Evolutionary conservation across 2,113 vertebrate species (phyloP).

Genomic region (Dissostichus mawsoni): DNA sequence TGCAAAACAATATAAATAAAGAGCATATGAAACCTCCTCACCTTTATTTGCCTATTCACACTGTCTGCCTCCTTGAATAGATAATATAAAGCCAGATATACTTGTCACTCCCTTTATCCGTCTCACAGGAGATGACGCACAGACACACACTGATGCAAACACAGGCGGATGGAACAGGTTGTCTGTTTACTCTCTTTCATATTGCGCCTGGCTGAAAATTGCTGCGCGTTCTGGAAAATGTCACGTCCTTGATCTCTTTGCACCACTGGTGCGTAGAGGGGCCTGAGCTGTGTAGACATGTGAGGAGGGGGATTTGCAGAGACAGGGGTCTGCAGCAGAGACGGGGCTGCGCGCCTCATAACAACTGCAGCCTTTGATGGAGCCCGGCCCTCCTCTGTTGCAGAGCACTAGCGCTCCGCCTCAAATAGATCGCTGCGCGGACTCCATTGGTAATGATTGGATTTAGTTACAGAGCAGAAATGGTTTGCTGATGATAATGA

Average conservation of each 20-base stretch:
- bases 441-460: constrained; percentile 76
- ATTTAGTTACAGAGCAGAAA: constrained; percentile 74
- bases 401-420: constrained; percentile 55
- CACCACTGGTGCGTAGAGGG: constrained; percentile 45
- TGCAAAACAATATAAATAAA: constrained; percentile 48
- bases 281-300: constrained; percentile 31
- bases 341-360: constrained; percentile 72
- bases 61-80: constrained; percentile 41
- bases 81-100: constrained; percentile 50
- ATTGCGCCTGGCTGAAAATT: constrained; percentile 60
- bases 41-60: constrained; percentile 53
- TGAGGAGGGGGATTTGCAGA: constrained; percentile 62
- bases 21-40: constrained; percentile 37
- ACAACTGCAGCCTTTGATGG: constrained; percentile 78
- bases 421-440: constrained; percentile 63
- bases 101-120: constrained; percentile 42
- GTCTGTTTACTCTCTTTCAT: constrained; percentile 67
- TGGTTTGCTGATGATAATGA: constrained; percentile 72
- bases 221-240: constrained; percentile 70
- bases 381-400: constrained; percentile 54
- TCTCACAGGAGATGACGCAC: constrained; percentile 52
- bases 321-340: constrained; percentile 63
- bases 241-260: constrained; percentile 79
- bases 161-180: constrained; percentile 51
- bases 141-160: constrained; percentile 16